Conservation (phyloP, 2,888 invertebrate genomes). For the Xylota segnis region DNA sequence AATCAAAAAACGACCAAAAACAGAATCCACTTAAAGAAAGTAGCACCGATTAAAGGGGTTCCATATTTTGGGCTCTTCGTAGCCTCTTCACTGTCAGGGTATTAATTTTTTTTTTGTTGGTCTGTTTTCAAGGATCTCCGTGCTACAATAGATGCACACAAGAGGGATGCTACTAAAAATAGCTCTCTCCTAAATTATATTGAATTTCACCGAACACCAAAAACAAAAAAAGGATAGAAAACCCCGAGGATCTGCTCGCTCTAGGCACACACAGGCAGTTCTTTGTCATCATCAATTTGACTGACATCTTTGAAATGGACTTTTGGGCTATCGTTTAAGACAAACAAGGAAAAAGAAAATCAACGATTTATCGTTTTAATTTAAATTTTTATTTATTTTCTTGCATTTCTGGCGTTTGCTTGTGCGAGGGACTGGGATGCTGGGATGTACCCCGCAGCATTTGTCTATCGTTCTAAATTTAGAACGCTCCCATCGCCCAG, state of each 20-base stretch:
- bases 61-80: slow-evolving; percentile 34
- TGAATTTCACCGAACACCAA: slow-evolving; percentile 49
- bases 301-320: slow-evolving; percentile 73
- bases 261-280: slow-evolving; percentile 40
- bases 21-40: slow-evolving; percentile 67
- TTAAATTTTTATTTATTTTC: slow-evolving; percentile 51
- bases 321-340: slow-evolving; percentile 45
- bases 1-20: slow-evolving; percentile 50
- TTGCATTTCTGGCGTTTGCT: slow-evolving; percentile 10
- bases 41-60: slow-evolving; percentile 71
- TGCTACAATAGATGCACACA: slow-evolving; percentile 24
- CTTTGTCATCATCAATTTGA: slow-evolving; percentile 74
- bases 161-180: slow-evolving; percentile 69
- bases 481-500: slow-evolving; percentile 59
- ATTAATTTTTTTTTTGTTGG: too few species aligned
- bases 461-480: slow-evolving; percentile 66
- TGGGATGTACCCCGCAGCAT: slow-evolving; percentile 48
- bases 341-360: slow-evolving; percentile 23
- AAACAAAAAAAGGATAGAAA: slow-evolving; percentile 21
- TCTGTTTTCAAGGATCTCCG: slow-evolving; percentile 58
- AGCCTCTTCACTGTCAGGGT: slow-evolving; percentile 34
- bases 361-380: slow-evolving; percentile 70
- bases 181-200: slow-evolving; percentile 49
- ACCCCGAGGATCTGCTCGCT: slow-evolving; percentile 51
- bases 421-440: not conserved